These are phyloP conservation scores for Fistularia tabacaria DNA, from an alignment of 2,797 vertebrate species.

Conservation along the genomic window DNA sequence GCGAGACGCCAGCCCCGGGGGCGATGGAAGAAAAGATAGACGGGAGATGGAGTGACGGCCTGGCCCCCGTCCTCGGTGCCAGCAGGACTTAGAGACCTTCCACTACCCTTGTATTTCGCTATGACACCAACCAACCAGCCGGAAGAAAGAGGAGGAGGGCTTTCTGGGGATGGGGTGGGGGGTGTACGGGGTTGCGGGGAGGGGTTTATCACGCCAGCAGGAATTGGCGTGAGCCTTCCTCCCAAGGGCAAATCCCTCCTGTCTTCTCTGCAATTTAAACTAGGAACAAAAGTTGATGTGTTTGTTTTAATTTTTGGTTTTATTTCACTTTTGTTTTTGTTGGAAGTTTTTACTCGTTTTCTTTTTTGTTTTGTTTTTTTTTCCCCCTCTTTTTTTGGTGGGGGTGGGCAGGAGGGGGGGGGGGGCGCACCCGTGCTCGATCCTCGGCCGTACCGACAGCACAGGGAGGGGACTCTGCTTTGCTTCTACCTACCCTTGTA, in stretches of 20 bases:
- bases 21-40: slow-evolving; percentile 62
- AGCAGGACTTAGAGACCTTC: slow-evolving; percentile 72
- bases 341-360: slow-evolving; percentile 52
- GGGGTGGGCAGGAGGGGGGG: slow-evolving; percentile 23
- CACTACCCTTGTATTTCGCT: slow-evolving; percentile 65
- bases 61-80: slow-evolving; percentile 57
- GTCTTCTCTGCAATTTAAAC: slow-evolving; percentile 72
- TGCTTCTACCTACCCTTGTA: slow-evolving; percentile 70
- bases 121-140: slow-evolving; percentile 63
- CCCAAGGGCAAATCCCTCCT: slow-evolving; percentile 67
- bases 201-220: slow-evolving; percentile 74
- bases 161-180: slow-evolving; percentile 12
- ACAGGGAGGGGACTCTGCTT: slow-evolving; percentile 76
- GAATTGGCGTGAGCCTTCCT: slow-evolving; percentile 73
- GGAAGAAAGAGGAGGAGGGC: slow-evolving; percentile 38
- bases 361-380: slow-evolving; percentile 33
- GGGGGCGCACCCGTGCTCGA: slow-evolving; percentile 31
- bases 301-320: slow-evolving; percentile 63
- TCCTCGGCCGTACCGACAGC: slow-evolving; percentile 57
- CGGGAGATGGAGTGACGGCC: slow-evolving; percentile 55
- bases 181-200: slow-evolving; percentile 41
- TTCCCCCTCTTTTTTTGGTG: background rate
- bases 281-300: slow-evolving; percentile 70
- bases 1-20: slow-evolving; percentile 47
- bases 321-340: slow-evolving; percentile 55